Evolutionary conservation across 2,113 vertebrate genomes (phyloP).

Genomic region (Macquaria ambigua): DNA sequence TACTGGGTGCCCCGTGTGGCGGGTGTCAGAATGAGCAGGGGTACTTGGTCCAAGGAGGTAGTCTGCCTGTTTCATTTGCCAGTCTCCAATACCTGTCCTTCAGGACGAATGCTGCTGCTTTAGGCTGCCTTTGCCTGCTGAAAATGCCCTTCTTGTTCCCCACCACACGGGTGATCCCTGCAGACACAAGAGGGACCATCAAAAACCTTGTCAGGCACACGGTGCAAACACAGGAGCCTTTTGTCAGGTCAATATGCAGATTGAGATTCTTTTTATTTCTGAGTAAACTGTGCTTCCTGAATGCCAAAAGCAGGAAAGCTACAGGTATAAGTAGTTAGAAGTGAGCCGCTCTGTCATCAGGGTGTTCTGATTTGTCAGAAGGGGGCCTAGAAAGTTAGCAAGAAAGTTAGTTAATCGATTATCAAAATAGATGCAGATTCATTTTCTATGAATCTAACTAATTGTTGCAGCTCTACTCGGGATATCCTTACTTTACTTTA

Average conservation of each 20-base stretch:
- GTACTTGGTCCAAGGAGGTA: conserved; percentile 81
- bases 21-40: conserved; percentile 75
- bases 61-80: conserved; percentile 88
- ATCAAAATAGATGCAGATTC: no score
- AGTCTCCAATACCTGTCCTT: conserved; percentile 94
- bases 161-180: conserved; percentile 86
- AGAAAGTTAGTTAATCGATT: no score
- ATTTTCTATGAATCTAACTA: no score
- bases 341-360: no score
- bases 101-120: conserved; percentile 91
- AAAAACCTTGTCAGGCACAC: neutral
- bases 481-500: no score
- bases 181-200: conserved; percentile 22
- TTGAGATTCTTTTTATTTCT: no score
- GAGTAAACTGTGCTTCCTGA: no score
- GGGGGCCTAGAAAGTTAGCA: neutral
- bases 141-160: conserved; percentile 98
- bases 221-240: neutral
- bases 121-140: conserved; percentile 94
- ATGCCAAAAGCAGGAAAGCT: neutral
- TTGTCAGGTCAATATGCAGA: neutral
- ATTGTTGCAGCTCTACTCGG: no score
- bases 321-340: no score
- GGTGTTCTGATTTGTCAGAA: no score
- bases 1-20: neutral